Evolutionary conservation across 2,113 vertebrate genomes (phyloP).

Genomic region (Bubalus kerabau): DNA sequence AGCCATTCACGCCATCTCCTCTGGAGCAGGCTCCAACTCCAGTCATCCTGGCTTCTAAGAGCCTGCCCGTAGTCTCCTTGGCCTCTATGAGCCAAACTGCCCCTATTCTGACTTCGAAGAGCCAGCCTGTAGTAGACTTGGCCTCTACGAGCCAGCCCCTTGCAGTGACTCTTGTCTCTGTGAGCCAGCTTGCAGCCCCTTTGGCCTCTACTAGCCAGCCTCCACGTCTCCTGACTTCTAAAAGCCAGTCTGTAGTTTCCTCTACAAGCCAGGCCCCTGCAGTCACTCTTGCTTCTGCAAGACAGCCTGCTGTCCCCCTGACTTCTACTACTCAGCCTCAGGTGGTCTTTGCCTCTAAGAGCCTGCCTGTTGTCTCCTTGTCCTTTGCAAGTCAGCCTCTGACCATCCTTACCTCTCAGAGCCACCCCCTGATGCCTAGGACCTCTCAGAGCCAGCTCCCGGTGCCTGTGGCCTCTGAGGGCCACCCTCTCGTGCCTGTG

Average conservation of each 20-base stretch:
- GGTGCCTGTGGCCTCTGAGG: neutral
- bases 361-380: neutral
- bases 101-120: neutral
- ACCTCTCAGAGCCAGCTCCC: neutral
- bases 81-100: neutral
- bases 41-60: neutral
- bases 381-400: neutral
- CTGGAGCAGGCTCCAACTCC: neutral
- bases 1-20: rapidly evolving
- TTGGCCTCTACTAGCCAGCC: neutral
- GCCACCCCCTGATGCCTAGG: neutral
- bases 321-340: neutral
- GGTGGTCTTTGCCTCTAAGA: neutral
- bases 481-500: neutral
- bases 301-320: neutral
- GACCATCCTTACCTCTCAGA: neutral
- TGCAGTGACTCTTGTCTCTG: neutral
- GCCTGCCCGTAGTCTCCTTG: neutral
- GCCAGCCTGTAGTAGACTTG: neutral
- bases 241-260: neutral
- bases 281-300: neutral
- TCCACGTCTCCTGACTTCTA: neutral
- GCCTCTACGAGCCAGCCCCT: neutral
- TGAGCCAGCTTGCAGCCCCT: neutral
- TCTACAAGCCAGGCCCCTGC: neutral